Evolutionary conservation across 2,113 vertebrate genomes (phyloP), one percentile per base, ranked within the genome.

Genomic region (Scomber scombrus): DNA sequence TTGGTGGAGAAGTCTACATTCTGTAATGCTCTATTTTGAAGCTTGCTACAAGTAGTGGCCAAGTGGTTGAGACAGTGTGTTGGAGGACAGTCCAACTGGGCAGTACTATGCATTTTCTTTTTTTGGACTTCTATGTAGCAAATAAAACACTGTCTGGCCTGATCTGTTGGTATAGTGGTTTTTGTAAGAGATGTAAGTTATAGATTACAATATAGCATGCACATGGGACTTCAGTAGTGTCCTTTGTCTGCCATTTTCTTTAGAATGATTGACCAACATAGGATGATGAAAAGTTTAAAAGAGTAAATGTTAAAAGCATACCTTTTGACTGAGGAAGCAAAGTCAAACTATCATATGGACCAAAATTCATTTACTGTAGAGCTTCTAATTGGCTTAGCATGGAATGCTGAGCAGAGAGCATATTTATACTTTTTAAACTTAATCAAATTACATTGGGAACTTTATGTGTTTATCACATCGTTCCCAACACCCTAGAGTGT

Each of bases 391-490:
- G 86, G 90, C 89, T 92, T 93, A 88, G 75, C 81, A 80, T 86
- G 78, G 85, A 81, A 84, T 81, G 74, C 80, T 77, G 81, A 89
- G 87, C 81, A 71, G 81, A 89, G 81, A 82, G 71, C 82, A 80
- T 93, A 90, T 94, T 93, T 94, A 93, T 91, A 94, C 86, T 93
- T 92, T 91, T 85, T 89, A 90, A 91, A 81, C 84, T 83, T 92
- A 95, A 94, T 94, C 90, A 93, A 95, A 95, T 94, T 93, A 94
- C 93, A 93, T 85, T 89, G 86, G 82, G 91, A 94, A 95, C 91
- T 95, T 94, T 93, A 89, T 85, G 89, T 93, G 90, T 95, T 93
- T 93, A 93, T 93, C 92, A 70, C 89, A 89, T 89, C 86, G 75
- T 93, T 94, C 91, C 90, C 87, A 85, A 92, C 84, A 89, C 92